Percentiles rank a stretch among this genome's conserved stretches.
Conservation (phyloP, 2,797 vertebrate species). For the Hirundo rustica region DNA sequence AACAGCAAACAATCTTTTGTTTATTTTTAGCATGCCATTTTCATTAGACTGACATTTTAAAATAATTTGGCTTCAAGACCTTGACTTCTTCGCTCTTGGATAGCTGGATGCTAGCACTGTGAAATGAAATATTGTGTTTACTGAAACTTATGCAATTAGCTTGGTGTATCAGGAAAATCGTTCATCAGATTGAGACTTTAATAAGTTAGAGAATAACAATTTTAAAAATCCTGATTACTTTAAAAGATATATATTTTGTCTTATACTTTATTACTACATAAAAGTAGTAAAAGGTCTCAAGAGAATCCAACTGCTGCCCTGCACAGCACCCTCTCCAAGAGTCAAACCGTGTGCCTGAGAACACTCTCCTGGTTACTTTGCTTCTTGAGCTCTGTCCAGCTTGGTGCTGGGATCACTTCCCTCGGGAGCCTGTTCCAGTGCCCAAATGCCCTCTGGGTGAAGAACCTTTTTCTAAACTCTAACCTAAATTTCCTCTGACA, state of each 20-base stretch:
- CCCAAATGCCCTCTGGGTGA: not conserved
- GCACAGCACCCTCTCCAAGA: rapidly evolving
- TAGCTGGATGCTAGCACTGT: not conserved
- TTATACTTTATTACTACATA: not conserved
- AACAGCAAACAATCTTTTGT: conserved; percentile 15
- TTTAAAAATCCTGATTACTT: not conserved
- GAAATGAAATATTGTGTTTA: not conserved
- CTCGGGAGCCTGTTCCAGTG: not conserved
- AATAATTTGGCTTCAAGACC: conserved; percentile 7
- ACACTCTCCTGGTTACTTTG: not conserved
- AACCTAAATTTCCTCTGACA: not conserved
- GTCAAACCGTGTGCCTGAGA: not conserved
- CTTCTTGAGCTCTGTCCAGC: not conserved
- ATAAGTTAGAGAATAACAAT: not conserved
- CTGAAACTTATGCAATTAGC: not conserved
- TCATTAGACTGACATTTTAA: conserved; percentile 9
- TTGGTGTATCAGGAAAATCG: not conserved
- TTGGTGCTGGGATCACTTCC: not conserved
- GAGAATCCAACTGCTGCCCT: not conserved
- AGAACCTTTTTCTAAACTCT: not conserved
- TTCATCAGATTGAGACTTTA: not conserved
- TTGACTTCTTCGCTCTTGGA: not conserved
- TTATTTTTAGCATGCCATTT: conserved; percentile 35
- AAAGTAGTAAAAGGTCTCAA: not conserved
- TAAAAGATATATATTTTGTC: not conserved